These are phyloP conservation scores for Hippopotamyrus pictus DNA, from an alignment of 2,797 vertebrate species.

Conservation along the genomic window DNA sequence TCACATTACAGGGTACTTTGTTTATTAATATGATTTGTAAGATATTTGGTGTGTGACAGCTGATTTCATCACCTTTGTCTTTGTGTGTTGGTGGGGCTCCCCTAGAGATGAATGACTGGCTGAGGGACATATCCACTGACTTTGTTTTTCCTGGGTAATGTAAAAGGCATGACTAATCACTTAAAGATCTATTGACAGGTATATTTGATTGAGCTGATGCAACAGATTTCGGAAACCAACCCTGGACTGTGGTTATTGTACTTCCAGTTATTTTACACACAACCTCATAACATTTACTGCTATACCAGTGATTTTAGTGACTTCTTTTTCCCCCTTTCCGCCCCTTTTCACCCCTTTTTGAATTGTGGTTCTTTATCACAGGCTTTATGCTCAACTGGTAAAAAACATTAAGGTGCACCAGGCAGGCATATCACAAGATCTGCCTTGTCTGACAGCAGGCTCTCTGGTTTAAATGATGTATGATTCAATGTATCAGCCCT, in stretches of 20 bases:
- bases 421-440: not conserved
- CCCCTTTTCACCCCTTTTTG: not conserved
- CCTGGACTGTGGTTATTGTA: not conserved
- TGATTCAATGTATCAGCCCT: conserved; percentile 9
- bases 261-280: not conserved
- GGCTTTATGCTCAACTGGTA: not conserved
- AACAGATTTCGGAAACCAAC: not conserved
- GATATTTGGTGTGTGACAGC: not conserved
- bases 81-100: not conserved
- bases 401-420: not conserved
- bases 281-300: not conserved
- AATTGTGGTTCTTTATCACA: not conserved
- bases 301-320: not conserved
- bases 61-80: not conserved
- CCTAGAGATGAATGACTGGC: not conserved
- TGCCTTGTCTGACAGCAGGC: conserved; percentile 11
- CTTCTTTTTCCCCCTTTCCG: not conserved
- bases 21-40: not conserved
- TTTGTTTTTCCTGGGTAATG: not conserved
- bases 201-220: not conserved
- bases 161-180: not conserved
- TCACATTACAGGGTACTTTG: not conserved
- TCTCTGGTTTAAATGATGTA: conserved; percentile 19
- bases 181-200: not conserved
- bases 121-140: not conserved